Evolutionary conservation across 2,113 vertebrate genomes (phyloP).

Genomic region (Melanerpes formicivorus): DNA sequence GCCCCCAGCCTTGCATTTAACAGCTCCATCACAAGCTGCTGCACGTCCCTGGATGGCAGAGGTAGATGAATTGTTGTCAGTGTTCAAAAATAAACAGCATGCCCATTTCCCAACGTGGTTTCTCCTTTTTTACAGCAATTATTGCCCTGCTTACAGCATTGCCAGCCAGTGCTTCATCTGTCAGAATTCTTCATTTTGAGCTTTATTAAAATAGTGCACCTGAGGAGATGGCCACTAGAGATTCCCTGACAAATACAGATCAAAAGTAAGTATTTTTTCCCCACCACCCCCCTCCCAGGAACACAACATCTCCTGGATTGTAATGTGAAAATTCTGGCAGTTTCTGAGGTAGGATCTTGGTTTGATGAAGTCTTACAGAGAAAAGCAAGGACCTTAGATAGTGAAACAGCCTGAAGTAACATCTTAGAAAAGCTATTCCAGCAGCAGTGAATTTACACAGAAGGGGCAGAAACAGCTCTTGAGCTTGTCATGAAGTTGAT

Average conservation of each 20-base stretch:
- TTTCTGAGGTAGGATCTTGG: not conserved
- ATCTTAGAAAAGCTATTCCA: not conserved
- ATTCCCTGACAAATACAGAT: not conserved
- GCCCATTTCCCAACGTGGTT: not conserved
- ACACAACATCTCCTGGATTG: not conserved
- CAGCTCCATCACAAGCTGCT: too few relatives aligned
- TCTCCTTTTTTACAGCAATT: not conserved
- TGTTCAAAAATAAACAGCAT: not conserved
- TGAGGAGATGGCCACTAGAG: conserved; percentile 43
- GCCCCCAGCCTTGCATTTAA: too few relatives aligned
- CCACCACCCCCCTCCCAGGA: not conserved
- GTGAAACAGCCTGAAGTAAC: not conserved
- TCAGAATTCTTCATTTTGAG: conserved; percentile 7
- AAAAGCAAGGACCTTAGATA: not conserved
- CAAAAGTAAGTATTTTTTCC: conserved; percentile 38
- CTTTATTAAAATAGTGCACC: not conserved
- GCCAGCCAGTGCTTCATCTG: not conserved
- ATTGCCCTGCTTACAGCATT: not conserved
- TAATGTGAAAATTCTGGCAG: not conserved
- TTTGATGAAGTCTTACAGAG: not conserved
- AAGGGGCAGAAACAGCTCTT: not conserved
- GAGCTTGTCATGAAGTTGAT: not conserved
- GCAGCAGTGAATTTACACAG: not conserved
- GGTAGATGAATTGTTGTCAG: not conserved
- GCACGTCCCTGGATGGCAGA: too few relatives aligned